These are phyloP conservation scores for Rynchops niger DNA, from an alignment of 2,113 vertebrate species.

Conservation along the genomic window DNA sequence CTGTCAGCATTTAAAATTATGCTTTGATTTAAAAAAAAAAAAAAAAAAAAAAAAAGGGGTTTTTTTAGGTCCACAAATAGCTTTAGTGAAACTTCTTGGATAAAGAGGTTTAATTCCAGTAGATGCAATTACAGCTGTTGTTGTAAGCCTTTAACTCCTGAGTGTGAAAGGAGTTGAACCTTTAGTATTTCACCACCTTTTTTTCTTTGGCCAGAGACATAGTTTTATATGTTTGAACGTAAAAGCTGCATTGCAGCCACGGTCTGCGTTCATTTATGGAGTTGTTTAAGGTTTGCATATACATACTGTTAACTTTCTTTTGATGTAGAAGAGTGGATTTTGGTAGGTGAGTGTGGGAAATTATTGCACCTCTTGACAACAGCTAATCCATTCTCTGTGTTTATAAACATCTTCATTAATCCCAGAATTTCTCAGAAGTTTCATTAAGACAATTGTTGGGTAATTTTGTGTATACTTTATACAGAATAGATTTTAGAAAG, in stretches of 20 bases:
- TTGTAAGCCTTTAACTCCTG: neutral
- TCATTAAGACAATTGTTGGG: neutral
- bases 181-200: neutral
- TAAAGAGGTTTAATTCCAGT: neutral
- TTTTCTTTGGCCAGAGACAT: neutral
- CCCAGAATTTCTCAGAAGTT: neutral
- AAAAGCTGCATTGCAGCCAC: neutral
- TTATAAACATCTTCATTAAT: neutral
- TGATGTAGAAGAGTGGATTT: neutral
- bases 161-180: neutral
- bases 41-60: neutral
- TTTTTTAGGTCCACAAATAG: neutral
- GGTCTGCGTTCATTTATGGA: neutral
- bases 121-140: neutral
- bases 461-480: neutral
- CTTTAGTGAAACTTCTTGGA: neutral
- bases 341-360: neutral
- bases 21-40: neutral
- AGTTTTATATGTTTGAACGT: neutral
- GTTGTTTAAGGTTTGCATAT: neutral
- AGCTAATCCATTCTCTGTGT: neutral
- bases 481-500: neutral
- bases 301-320: neutral
- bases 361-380: neutral
- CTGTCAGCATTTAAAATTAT: neutral